These are phyloP conservation scores for Latrodectus hesperus DNA, from an alignment of 2,888 invertebrate species.

Conservation along the genomic window DNA sequence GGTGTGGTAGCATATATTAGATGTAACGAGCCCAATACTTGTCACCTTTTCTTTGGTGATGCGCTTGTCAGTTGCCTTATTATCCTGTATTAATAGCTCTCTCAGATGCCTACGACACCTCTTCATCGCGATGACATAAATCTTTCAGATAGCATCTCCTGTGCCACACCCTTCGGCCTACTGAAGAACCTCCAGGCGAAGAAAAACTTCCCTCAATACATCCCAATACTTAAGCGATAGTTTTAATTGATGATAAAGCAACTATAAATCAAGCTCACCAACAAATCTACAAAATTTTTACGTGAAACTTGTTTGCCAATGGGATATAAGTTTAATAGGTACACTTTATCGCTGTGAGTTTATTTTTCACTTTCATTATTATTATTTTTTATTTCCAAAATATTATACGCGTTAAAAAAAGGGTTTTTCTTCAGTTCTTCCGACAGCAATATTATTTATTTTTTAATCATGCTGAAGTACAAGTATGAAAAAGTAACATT, in stretches of 20 bases:
- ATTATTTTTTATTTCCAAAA: too few species aligned
- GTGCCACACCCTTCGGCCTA: conserved; percentile 32
- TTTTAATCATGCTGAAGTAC: too few species aligned
- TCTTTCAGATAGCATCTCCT: conserved; percentile 48
- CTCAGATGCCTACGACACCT: conserved; percentile 44
- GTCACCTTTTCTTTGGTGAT: conserved; percentile 45
- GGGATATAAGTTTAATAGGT: too few species aligned
- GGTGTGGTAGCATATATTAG: conserved; percentile 54
- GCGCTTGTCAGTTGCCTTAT: conserved; percentile 53
- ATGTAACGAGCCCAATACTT: conserved; percentile 43
- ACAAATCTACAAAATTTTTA: too few species aligned
- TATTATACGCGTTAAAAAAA: too few species aligned
- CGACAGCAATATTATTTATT: too few species aligned
- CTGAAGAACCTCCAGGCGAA: background rate
- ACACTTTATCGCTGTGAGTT: too few species aligned
- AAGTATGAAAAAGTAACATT: too few species aligned
- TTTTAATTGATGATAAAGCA: conserved; percentile 37
- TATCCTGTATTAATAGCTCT: conserved; percentile 55
- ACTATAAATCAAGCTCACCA: conserved; percentile 32
- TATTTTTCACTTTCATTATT: too few species aligned
- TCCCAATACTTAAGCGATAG: conserved; percentile 12
- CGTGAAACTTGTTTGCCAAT: too few species aligned
- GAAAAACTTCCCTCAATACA: too few species aligned
- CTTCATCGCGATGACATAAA: conserved; percentile 54
- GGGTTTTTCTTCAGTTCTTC: too few species aligned